Percentiles rank a stretch among this genome's conserved stretches.
Conservation (phyloP, 2,888 invertebrate genomes). For the Chydorus sphaericus region DNA sequence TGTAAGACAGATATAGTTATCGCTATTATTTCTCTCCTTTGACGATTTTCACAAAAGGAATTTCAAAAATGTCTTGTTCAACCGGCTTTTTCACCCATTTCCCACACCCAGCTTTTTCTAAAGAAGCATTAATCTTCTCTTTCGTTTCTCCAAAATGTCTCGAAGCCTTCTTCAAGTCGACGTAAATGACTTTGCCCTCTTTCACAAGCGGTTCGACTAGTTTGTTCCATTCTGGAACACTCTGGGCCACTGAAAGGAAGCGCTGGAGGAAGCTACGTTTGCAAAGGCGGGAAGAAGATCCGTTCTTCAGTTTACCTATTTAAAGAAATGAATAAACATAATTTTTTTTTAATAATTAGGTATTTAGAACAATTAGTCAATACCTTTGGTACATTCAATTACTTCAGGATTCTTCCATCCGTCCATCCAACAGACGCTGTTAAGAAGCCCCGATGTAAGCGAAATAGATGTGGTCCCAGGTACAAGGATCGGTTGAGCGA, state of each 20-base stretch:
- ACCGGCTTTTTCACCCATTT: slow-evolving; percentile 83
- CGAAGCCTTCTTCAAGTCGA: not conserved
- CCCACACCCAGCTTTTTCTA: slow-evolving; percentile 67
- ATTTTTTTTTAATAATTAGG: no score
- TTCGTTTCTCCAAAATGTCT: slow-evolving; percentile 45
- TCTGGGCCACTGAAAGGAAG: slow-evolving; percentile 33
- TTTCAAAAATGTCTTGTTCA: slow-evolving; percentile 83
- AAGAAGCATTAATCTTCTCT: slow-evolving; percentile 56
- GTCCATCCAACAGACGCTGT: slow-evolving; percentile 72
- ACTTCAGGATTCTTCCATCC: slow-evolving; percentile 52
- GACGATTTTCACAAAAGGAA: no score
- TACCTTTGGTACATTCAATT: slow-evolving; percentile 65
- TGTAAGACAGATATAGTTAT: no score
- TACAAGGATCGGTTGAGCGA: no score
- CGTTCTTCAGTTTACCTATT: slow-evolving; percentile 69
- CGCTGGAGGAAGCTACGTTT: slow-evolving; percentile 56
- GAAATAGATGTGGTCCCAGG: no score
- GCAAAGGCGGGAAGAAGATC: slow-evolving; percentile 66
- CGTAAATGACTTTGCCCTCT: not conserved
- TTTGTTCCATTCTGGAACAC: not conserved
- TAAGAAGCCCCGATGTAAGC: no score
- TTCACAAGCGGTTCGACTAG: not conserved
- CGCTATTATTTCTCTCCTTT: no score
- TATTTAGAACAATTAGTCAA: no score
- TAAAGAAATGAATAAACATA: no score